Conservation (phyloP, 2,797 vertebrate genomes). For the Propithecus perrieri region DNA sequence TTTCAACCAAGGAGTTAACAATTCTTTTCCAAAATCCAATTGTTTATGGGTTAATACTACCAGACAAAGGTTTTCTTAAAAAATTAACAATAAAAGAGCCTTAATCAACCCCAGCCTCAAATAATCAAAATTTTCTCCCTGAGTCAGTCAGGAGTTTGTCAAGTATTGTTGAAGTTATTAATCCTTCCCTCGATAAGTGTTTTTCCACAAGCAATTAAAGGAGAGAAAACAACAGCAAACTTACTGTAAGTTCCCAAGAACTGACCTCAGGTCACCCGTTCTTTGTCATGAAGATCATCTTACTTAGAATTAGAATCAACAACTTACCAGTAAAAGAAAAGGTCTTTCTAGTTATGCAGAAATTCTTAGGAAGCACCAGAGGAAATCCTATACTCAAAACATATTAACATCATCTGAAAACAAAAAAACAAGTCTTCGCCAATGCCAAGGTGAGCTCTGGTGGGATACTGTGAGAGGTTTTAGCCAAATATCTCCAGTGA, state of each 20-base stretch:
- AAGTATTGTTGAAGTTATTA: not conserved
- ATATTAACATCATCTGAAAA: not conserved
- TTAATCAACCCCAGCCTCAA: not conserved
- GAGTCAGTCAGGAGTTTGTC: not conserved
- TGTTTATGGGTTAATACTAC: not conserved
- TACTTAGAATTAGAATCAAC: slow-evolving; percentile 25
- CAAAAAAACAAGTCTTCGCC: not conserved
- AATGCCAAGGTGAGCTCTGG: not conserved
- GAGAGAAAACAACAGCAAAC: not conserved
- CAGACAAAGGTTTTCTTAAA: not conserved
- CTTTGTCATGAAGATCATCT: slow-evolving; percentile 9
- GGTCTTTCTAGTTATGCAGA: not conserved
- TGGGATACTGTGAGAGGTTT: not conserved
- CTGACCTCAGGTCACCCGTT: not conserved
- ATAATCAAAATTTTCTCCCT: not conserved
- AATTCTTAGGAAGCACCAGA: not conserved
- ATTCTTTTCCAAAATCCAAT: not conserved
- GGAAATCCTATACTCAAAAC: not conserved
- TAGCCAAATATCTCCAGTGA: not conserved
- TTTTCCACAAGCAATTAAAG: not conserved
- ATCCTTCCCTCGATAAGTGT: not conserved
- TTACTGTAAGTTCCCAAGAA: not conserved
- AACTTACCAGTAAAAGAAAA: not conserved
- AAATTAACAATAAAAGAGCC: not conserved
- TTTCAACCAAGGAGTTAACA: not conserved